phyloP scores from a whole-genome alignment of 1,140 invertebrate genomes.

The Himalopsyche phryganea region DNA sequence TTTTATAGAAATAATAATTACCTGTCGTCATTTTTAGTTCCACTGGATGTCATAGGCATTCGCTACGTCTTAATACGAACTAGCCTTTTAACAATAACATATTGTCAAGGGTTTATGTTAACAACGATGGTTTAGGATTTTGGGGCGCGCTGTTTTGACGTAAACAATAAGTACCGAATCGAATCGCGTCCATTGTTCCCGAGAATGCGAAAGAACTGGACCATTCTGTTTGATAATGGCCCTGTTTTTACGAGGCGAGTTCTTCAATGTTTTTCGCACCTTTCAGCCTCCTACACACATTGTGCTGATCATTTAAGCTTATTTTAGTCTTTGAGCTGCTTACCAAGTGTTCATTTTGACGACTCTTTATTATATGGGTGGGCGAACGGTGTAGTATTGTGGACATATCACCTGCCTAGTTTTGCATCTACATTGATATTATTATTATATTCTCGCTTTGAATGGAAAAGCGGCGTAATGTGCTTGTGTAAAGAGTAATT shows the following conservation, averaged over 20 bases:
- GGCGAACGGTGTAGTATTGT: background rate
- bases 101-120: constrained; percentile 17
- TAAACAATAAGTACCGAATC: constrained; percentile 34
- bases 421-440: too few species aligned
- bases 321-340: constrained; percentile 13
- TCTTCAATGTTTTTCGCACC: constrained; percentile 18
- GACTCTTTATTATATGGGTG: constrained; percentile 9
- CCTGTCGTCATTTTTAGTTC: background rate
- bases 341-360: constrained; percentile 12
- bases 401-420: constrained; percentile 9
- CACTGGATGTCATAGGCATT: constrained; percentile 11
- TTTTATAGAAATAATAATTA: constrained; percentile 12
- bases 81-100: constrained; percentile 13
- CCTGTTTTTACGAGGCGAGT: constrained; percentile 5
- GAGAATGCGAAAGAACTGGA: background rate
- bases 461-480: too few species aligned
- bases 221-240: background rate
- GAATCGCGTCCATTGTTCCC: constrained; percentile 24
- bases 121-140: constrained; percentile 20
- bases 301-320: constrained; percentile 8
- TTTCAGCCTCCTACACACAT: constrained; percentile 7
- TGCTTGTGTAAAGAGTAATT: too few species aligned
- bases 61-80: constrained; percentile 22
- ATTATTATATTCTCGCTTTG: too few species aligned
- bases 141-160: constrained; percentile 34